Conservation (phyloP, 2,888 invertebrate species). For the Hypselothyrea guttata region DNA sequence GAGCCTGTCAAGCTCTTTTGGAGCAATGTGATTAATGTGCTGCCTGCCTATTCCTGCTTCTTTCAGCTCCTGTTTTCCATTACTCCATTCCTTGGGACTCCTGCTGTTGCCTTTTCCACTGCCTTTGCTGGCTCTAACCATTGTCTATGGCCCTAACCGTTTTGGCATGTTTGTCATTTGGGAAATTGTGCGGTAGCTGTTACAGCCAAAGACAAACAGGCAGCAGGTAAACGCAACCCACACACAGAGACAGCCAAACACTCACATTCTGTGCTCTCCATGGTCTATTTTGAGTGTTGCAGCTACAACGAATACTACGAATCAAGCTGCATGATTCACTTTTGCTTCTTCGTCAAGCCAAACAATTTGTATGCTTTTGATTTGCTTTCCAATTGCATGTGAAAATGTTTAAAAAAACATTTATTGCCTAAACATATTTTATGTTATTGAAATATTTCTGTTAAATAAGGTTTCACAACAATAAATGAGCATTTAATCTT, state of each 20-base stretch:
- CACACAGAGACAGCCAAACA: slow-evolving; percentile 2
- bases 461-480: too few species aligned
- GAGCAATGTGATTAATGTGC: slow-evolving; percentile 75
- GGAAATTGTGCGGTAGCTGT: slow-evolving; percentile 78
- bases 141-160: slow-evolving; percentile 69
- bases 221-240: slow-evolving; percentile 54
- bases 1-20: slow-evolving; percentile 78
- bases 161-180: slow-evolving; percentile 79
- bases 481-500: too few species aligned
- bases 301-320: too few species aligned
- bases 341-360: not conserved
- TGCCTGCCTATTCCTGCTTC: slow-evolving; percentile 41
- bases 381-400: too few species aligned
- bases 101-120: slow-evolving; percentile 33
- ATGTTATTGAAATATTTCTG: too few species aligned
- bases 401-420: too few species aligned
- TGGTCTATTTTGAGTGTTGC: slow-evolving; percentile 19
- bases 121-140: slow-evolving; percentile 56
- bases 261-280: slow-evolving; percentile 13
- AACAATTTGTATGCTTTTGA: too few species aligned
- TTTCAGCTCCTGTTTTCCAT: slow-evolving; percentile 24
- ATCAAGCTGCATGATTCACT: slow-evolving; percentile 5
- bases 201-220: slow-evolving; percentile 70
- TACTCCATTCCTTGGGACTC: slow-evolving; percentile 12
- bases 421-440: too few species aligned